These are phyloP conservation scores for Loris lydekkerianus DNA, from an alignment of 2,797 vertebrate species.

Conservation along the genomic window DNA sequence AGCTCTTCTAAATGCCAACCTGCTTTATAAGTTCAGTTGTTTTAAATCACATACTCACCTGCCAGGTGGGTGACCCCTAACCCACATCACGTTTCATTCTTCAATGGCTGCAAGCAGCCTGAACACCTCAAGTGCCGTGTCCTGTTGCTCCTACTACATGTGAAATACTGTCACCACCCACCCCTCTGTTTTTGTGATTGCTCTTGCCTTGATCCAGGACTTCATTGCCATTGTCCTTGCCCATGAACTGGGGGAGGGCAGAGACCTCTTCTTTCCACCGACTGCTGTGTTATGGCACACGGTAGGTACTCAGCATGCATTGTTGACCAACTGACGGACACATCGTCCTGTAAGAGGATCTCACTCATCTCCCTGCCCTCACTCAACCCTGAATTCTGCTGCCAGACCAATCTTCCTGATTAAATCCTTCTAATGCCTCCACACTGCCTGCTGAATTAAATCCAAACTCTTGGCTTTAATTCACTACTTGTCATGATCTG, in stretches of 20 bases:
- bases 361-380: background rate
- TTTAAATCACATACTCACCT: background rate
- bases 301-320: background rate
- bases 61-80: background rate
- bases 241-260: background rate
- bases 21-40: background rate
- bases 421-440: background rate
- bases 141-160: background rate
- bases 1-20: background rate
- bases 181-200: background rate
- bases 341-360: background rate
- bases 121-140: background rate
- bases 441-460: background rate
- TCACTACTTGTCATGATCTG: background rate
- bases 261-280: background rate
- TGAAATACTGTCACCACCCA: background rate
- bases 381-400: background rate
- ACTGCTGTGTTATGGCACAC: background rate
- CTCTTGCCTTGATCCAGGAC: background rate
- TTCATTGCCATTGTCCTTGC: background rate
- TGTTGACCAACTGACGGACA: background rate
- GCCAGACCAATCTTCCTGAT: constrained; percentile 31
- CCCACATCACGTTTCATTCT: background rate
- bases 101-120: background rate
- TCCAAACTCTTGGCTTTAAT: background rate